Evolutionary conservation across 2,113 vertebrate species (phyloP).

Genomic region (Cavia aperea): DNA sequence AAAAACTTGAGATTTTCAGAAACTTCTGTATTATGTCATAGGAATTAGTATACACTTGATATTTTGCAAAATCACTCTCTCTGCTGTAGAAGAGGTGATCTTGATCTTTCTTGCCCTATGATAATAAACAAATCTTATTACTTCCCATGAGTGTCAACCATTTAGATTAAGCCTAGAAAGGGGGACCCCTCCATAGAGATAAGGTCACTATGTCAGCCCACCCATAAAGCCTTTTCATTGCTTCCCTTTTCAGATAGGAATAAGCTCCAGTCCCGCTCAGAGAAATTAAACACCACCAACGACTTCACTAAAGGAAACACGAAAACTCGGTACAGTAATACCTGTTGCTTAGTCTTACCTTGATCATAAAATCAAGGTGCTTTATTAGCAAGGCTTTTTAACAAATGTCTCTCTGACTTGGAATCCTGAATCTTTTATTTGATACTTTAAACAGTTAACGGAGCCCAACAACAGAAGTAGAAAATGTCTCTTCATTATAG

Average conservation of each 20-base stretch:
- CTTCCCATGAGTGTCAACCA: background rate
- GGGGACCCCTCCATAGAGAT: background rate
- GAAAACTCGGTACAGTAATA: background rate
- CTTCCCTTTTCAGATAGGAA: background rate
- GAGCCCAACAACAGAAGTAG: background rate
- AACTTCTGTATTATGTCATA: background rate
- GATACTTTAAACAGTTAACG: background rate
- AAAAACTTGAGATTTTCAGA: background rate
- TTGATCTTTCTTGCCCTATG: background rate
- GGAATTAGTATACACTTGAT: background rate
- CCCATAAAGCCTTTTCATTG: background rate
- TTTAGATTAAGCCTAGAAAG: background rate
- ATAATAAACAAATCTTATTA: background rate
- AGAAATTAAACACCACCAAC: background rate
- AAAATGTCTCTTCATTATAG: background rate
- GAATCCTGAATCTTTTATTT: background rate
- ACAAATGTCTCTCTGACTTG: background rate
- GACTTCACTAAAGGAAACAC: background rate
- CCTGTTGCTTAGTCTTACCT: background rate
- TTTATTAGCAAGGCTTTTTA: background rate
- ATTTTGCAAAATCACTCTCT: background rate
- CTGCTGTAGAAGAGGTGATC: background rate
- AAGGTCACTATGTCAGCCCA: background rate
- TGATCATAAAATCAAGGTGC: background rate
- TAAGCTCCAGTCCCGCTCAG: background rate